Evolutionary conservation across 2,888 invertebrate species (phyloP), one percentile per base, ranked within the genome.

Genomic region (Napeogenes sylphis): DNA sequence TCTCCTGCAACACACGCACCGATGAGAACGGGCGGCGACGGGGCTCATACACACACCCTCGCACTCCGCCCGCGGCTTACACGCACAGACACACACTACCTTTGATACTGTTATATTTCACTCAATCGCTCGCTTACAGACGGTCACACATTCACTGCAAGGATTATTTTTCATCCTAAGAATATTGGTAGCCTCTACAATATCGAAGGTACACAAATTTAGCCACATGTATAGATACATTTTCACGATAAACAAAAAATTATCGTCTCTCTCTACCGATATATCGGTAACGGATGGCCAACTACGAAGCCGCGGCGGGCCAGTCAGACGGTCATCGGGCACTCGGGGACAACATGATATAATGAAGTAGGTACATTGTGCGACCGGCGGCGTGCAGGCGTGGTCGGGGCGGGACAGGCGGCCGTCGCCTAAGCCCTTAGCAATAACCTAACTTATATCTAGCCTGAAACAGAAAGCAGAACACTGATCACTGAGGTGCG

Each of bases 381-480:
- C 71, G 71, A 70, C 72, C 71, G 76, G 74, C 73, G 81, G 68
- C 71, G 71, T 69, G 82, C 74, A 71, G 82, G 73, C 67, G 78
- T 71, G 75, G 77, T 70, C 74, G 76, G 72, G 75, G 74, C 74
- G 60, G 59, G 32, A 32, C 61, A 13, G 46, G 61, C 58, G 42
- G 62, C 38, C 42, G 54, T 59, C 56, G 47, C 54, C 64, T 61
- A 73, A 76, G 77, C 77, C 74, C 70, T 71, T 77, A 77, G 71
- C 80, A 80, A 77, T 74, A 82, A 87, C 87, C 87, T 87, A 88
- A 88, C 87, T 87, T 88, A 89, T 83, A 87, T 85, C 87, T 88
- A 88, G 86, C 71, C 88, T 89, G 88, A 82, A 89, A 89, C 88
- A 89, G 88, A 89, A 89, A 89, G 88, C 88, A 89, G 87, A 89